Conservation (phyloP, 1,140 invertebrate species). For the Drosophila rhopaloa region DNA sequence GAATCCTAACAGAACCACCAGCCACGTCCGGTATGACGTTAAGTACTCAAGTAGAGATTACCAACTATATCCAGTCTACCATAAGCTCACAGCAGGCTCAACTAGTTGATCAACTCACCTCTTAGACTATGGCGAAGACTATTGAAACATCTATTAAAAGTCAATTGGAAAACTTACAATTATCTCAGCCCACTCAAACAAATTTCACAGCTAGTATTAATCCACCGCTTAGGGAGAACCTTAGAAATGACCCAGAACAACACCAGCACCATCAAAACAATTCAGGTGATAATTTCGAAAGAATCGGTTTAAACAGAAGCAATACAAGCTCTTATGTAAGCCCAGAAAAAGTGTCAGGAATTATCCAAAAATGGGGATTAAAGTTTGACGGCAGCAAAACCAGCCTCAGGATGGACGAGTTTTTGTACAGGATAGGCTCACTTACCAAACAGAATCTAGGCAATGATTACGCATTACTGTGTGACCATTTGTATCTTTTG, state of each 20-base stretch:
- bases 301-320: not conserved
- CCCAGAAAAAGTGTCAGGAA: not conserved
- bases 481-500: conserved; percentile 6
- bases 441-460: conserved; percentile 1
- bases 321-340: not conserved
- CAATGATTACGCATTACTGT: not conserved
- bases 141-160: not conserved
- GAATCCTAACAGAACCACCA: not conserved
- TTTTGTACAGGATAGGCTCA: not conserved
- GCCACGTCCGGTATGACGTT: not conserved
- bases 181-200: not conserved
- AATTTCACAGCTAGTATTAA: not conserved
- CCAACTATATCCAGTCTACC: not conserved
- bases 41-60: not conserved
- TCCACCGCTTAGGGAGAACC: too few species aligned
- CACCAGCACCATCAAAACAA: not conserved
- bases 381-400: not conserved
- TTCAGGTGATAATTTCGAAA: not conserved
- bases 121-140: not conserved
- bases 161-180: not conserved
- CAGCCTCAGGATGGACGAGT: conserved; percentile 1
- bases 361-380: not conserved
- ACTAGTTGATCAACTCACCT: not conserved
- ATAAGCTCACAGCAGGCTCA: not conserved
- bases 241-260: too few species aligned